These are phyloP conservation scores for Zoanthus gigantus DNA, from an alignment of 92 coral and sea anemone genomes.

Conservation along the genomic window DNA sequence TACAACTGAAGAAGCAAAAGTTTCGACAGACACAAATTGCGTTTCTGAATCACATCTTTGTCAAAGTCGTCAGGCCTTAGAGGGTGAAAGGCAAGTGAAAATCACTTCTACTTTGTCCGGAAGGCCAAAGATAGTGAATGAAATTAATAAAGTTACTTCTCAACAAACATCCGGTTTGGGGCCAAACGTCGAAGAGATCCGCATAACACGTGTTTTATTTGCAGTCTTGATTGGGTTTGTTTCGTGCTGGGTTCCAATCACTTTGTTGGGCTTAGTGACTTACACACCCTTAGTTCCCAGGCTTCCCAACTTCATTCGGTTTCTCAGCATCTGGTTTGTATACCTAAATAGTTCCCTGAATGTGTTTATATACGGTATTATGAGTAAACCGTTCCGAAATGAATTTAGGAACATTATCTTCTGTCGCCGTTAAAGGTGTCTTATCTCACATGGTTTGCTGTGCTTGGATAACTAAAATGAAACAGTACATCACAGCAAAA, in stretches of 20 bases:
- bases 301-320: constrained; percentile 21
- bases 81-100: not conserved
- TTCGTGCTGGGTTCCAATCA: constrained; percentile 32
- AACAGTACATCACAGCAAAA: too few relatives aligned
- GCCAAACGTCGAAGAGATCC: constrained; percentile 26
- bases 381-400: constrained; percentile 33
- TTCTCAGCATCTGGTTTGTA: constrained; percentile 28
- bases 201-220: constrained; percentile 22
- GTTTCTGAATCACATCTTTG: not conserved
- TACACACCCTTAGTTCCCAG: constrained; percentile 13
- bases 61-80: not conserved
- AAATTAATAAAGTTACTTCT: not conserved
- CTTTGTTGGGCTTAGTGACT: constrained; percentile 1
- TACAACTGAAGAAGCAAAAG: not conserved
- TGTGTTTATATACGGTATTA: constrained; percentile 32
- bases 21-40: not conserved
- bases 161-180: not conserved
- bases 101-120: not conserved
- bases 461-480: too few relatives aligned
- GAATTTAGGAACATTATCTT: not conserved
- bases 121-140: not conserved
- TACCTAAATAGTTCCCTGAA: constrained; percentile 16
- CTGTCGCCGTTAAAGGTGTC: not conserved
- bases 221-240: constrained; percentile 32
- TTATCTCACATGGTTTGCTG: not conserved